These are phyloP conservation scores for Orchesellides sinensis DNA, from an alignment of 2,888 invertebrate species.

Conservation along the genomic window DNA sequence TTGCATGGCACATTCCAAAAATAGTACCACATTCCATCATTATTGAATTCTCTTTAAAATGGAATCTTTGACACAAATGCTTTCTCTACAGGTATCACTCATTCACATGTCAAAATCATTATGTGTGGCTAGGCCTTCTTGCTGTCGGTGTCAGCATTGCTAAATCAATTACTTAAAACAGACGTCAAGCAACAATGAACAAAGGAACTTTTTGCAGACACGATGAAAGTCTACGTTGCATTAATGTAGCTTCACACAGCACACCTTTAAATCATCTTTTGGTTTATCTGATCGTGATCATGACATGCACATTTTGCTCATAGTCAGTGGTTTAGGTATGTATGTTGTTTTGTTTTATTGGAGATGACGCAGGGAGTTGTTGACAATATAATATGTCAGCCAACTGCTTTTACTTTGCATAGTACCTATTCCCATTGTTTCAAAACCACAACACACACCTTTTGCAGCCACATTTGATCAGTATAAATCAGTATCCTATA, in stretches of 20 bases:
- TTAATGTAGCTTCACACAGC: neutral
- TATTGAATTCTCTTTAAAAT: too few relatives aligned
- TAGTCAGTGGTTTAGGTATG: neutral
- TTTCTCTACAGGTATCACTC: too few relatives aligned
- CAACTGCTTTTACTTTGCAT: neutral
- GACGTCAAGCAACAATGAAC: neutral
- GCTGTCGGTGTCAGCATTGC: neutral
- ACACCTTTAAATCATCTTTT: neutral
- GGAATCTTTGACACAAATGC: too few relatives aligned
- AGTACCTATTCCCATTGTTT: neutral
- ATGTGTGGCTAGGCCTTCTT: too few relatives aligned
- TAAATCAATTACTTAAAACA: neutral
- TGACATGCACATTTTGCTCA: neutral
- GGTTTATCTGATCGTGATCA: slow-evolving; percentile 1
- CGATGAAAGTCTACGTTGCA: neutral
- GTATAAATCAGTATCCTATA: neutral
- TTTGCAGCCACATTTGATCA: neutral
- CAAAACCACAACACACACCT: slow-evolving; percentile 24
- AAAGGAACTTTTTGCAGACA: neutral
- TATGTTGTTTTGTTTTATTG: neutral
- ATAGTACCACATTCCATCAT: too few relatives aligned
- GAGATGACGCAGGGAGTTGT: neutral
- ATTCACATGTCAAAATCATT: too few relatives aligned
- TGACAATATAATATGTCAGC: neutral
- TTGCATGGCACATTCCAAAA: too few relatives aligned